A percentile compares a stretch with the other conserved stretches of the same genome.
These are phyloP conservation scores for Melinaea marsaeus DNA, from an alignment of 2,888 invertebrate genomes.

Conservation along the genomic window DNA sequence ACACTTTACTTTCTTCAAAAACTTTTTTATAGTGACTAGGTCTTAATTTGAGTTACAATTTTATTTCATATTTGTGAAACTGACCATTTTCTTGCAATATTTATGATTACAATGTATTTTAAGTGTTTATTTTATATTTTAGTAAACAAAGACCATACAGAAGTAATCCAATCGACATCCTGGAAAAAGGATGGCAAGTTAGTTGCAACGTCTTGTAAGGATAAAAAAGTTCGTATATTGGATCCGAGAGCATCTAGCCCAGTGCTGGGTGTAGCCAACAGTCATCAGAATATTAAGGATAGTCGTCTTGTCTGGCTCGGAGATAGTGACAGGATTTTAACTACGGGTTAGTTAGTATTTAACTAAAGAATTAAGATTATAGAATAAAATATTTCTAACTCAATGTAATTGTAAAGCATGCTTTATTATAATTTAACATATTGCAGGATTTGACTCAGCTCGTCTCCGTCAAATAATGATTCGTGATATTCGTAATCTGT, in stretches of 20 bases:
- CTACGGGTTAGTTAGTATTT: slow-evolving; percentile 79
- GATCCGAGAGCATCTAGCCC: slow-evolving; percentile 84
- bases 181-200: slow-evolving; percentile 92
- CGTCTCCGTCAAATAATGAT: slow-evolving; percentile 92
- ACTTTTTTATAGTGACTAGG: no score
- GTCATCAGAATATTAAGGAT: slow-evolving; percentile 94
- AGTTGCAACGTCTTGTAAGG: slow-evolving; percentile 93
- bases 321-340: slow-evolving; percentile 87
- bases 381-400: no score
- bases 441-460: slow-evolving; percentile 86
- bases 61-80: no score
- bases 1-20: no score
- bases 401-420: no score
- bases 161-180: slow-evolving; percentile 92
- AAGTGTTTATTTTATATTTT: slow-evolving; percentile 14
- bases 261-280: slow-evolving; percentile 81
- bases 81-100: no score
- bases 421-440: neutral
- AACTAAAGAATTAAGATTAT: no score
- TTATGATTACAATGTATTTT: neutral
- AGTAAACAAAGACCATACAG: slow-evolving; percentile 85
- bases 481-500: slow-evolving; percentile 90
- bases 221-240: slow-evolving; percentile 90
- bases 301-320: slow-evolving; percentile 95
- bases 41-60: no score